A percentile compares a stretch with the other conserved stretches of the same genome.
Evolutionary conservation across 2,888 invertebrate species (phyloP).

Genomic region (Carcina quercana): DNA sequence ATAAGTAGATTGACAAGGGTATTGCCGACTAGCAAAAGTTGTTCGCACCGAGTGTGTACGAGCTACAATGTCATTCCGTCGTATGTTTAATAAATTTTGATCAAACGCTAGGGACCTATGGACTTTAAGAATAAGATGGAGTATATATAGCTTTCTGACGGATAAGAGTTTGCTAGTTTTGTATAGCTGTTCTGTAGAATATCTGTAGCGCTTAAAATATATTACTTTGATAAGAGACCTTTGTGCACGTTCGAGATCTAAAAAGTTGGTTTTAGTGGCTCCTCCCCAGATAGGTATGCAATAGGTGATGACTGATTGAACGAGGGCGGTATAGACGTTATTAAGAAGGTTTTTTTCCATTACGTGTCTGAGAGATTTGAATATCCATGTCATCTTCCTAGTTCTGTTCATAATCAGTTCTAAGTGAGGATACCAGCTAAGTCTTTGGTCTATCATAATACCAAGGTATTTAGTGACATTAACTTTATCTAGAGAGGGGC

Average conservation of each 20-base stretch:
- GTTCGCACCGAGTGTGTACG: too few species aligned
- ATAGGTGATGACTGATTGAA: background rate
- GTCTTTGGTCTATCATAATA: slow-evolving; percentile 5
- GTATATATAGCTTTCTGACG: too few species aligned
- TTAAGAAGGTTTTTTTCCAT: slow-evolving; percentile 1
- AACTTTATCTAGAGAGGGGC: slow-evolving; percentile 3
- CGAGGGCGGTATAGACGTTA: background rate
- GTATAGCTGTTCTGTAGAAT: too few species aligned
- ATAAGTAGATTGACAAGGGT: too few species aligned
- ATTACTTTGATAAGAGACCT: background rate
- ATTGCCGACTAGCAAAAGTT: too few species aligned
- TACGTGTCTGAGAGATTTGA: slow-evolving; percentile 11
- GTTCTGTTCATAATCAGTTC: slow-evolving; percentile 3
- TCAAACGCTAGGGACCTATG: too few species aligned
- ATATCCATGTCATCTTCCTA: slow-evolving; percentile 9
- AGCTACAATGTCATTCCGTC: too few species aligned
- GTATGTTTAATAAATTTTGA: too few species aligned
- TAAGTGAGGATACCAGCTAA: slow-evolving; percentile 9
- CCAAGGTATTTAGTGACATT: slow-evolving; percentile 9
- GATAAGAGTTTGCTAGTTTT: too few species aligned
- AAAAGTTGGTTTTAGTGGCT: background rate
- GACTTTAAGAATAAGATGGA: too few species aligned
- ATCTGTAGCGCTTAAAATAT: too few species aligned
- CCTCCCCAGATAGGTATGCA: slow-evolving; percentile 1
- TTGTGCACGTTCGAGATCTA: background rate